Percentiles rank a stretch among this genome's conserved stretches.
These are phyloP conservation scores for Hedya salicella DNA, from an alignment of 2,888 invertebrate species.

Conservation along the genomic window DNA sequence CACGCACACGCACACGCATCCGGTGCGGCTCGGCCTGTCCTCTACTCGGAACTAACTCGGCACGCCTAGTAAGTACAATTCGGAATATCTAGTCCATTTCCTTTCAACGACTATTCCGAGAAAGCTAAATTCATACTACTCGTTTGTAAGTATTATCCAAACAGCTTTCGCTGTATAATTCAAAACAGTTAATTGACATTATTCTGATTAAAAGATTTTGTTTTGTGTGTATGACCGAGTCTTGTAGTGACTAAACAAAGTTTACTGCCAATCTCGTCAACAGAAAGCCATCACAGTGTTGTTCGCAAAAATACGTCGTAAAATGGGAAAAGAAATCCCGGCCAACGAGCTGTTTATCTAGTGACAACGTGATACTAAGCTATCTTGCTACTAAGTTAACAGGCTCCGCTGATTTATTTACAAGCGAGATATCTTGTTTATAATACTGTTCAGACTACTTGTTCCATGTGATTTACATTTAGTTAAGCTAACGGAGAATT, in stretches of 20 bases:
- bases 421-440: constrained; percentile 23
- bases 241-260: constrained; percentile 15
- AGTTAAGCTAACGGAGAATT: not conserved
- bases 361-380: constrained; percentile 45
- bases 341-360: constrained; percentile 47
- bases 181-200: not conserved
- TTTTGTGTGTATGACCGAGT: not conserved
- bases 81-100: no score
- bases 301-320: constrained; percentile 48
- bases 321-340: constrained; percentile 51
- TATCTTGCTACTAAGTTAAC: constrained; percentile 44
- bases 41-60: no score
- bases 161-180: not conserved
- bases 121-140: no score
- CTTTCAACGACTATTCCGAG: no score
- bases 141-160: not conserved
- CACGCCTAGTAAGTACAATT: no score
- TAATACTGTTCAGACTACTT: constrained; percentile 1
- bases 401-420: constrained; percentile 40
- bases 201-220: constrained; percentile 16
- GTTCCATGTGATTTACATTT: not conserved
- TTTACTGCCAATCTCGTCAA: constrained; percentile 42
- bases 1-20: no score
- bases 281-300: constrained; percentile 45
- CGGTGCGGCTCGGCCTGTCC: no score